Evolutionary conservation across 2,888 invertebrate species (phyloP).

Genomic region (Parnassius smintheus): DNA sequence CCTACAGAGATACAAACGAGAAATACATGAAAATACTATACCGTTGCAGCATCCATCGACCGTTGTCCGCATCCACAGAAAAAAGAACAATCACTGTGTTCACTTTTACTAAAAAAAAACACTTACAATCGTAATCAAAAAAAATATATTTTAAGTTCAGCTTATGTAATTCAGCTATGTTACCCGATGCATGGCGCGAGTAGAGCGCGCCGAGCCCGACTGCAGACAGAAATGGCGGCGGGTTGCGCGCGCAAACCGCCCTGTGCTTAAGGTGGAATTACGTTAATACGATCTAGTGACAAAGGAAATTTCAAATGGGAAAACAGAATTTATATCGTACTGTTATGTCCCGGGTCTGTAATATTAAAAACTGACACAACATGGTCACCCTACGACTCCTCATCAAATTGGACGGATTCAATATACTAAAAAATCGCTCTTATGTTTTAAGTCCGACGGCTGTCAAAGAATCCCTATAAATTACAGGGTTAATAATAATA

Average conservation of each 20-base stretch:
- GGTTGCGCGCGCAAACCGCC: slow-evolving; percentile 75
- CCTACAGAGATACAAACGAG: background rate
- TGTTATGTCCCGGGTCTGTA: too few relatives aligned
- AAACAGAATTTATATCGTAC: too few relatives aligned
- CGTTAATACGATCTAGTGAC: slow-evolving; percentile 20
- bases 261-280: slow-evolving; percentile 49
- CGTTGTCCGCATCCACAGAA: slow-evolving; percentile 19
- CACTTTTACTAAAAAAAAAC: slow-evolving; percentile 11
- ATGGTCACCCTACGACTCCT: too few relatives aligned
- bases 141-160: slow-evolving; percentile 12
- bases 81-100: slow-evolving; percentile 19
- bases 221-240: slow-evolving; percentile 75
- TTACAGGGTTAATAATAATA: too few relatives aligned
- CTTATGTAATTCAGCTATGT: slow-evolving; percentile 59
- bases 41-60: slow-evolving; percentile 12
- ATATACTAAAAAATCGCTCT: too few relatives aligned
- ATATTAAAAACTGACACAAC: too few relatives aligned
- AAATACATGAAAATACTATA: slow-evolving; percentile 1
- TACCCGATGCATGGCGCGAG: slow-evolving; percentile 64
- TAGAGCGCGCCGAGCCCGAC: slow-evolving; percentile 62
- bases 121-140: slow-evolving; percentile 9
- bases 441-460: too few relatives aligned
- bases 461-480: too few relatives aligned
- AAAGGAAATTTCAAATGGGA: background rate
- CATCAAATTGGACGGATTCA: too few relatives aligned